Evolutionary conservation across 2,888 invertebrate genomes (phyloP).

Genomic region (Lasioglossum morio): DNA sequence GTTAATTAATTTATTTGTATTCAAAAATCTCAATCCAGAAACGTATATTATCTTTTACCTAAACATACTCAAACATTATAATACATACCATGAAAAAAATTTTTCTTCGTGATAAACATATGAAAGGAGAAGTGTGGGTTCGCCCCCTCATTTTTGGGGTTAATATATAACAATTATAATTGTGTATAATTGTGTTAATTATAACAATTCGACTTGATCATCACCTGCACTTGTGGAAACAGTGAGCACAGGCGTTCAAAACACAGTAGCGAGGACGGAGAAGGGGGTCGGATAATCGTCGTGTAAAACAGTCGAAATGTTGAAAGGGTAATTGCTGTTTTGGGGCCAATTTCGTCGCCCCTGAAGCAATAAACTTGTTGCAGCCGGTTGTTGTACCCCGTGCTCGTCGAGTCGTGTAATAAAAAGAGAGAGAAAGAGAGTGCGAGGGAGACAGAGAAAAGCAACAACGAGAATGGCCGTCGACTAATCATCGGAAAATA

Average conservation of each 20-base stretch:
- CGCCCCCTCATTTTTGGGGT: no score
- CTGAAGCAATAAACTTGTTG: constrained; percentile 40
- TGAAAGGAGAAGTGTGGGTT: no score
- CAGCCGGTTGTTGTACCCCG: constrained; percentile 38
- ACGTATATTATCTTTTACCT: no score
- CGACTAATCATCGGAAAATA: constrained; percentile 69
- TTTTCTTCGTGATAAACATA: no score
- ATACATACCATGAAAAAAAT: no score
- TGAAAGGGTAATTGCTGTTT: constrained; percentile 66
- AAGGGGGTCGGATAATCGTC: constrained; percentile 52
- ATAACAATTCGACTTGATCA: neutral
- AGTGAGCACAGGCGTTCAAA: neutral
- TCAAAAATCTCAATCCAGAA: no score
- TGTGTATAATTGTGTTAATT: no score
- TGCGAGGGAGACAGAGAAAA: neutral
- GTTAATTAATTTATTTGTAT: no score
- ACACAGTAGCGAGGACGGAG: constrained; percentile 12
- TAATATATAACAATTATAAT: no score
- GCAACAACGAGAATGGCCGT: neutral
- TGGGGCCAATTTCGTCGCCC: constrained; percentile 43
- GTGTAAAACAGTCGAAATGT: constrained; percentile 64
- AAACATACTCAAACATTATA: no score
- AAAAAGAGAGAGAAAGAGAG: neutral
- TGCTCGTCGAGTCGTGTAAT: constrained; percentile 54
- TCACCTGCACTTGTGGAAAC: neutral